Base-by-base conservation (phyloP, 2,113 vertebrate species). In the Hassar affinis region DNA sequence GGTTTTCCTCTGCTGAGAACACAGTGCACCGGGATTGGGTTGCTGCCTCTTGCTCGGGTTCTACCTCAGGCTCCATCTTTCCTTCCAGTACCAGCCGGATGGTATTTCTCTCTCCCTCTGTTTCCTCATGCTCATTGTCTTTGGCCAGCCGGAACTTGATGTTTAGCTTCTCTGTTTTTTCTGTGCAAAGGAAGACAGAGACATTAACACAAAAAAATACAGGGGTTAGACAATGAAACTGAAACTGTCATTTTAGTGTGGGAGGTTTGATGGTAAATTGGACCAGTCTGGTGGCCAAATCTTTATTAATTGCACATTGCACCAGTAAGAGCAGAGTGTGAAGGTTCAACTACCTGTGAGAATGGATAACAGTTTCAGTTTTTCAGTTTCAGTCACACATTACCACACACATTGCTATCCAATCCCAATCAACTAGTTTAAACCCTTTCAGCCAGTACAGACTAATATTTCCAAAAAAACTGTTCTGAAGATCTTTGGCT, bases 141-240 rank as follows among this genome's bases (percentile, higher is more conserved):
- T 92, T 90, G 15, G 92, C 87, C 81, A 94, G 89, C 17, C 89
- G 92, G 54, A 95, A 88, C 88, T 94, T 94, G 80, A 95, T 92
- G 87, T 94, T 94, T 86, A 95, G 80, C 86, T 91, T 92, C 54
- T 92, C 91, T 18, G 57, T 30, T 80, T 93, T 93, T 84, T 89
- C 91, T 94, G 88, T 35, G 88, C 10, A 85, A 56, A 71, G 18
- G 49, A 35, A 42, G 12, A n/a, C 6, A 76, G 4, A 38, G 17
- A 18, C 15, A 62, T 49, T 45, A 61, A n/a, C 6, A 25, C 22
- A 12, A 18, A 71, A 3, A 35, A n/a, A n/a, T n/a, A n/a, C n/a
- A n/a, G n/a, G n/a, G n/a, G n/a, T n/a, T n/a, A n/a, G n/a, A n/a
- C n/a, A n/a, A n/a, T n/a, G n/a, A n/a, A n/a, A n/a, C n/a, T n/a